These are phyloP conservation scores for Bruchidius siliquastri DNA, from an alignment of 2,888 invertebrate genomes.

Conservation along the genomic window DNA sequence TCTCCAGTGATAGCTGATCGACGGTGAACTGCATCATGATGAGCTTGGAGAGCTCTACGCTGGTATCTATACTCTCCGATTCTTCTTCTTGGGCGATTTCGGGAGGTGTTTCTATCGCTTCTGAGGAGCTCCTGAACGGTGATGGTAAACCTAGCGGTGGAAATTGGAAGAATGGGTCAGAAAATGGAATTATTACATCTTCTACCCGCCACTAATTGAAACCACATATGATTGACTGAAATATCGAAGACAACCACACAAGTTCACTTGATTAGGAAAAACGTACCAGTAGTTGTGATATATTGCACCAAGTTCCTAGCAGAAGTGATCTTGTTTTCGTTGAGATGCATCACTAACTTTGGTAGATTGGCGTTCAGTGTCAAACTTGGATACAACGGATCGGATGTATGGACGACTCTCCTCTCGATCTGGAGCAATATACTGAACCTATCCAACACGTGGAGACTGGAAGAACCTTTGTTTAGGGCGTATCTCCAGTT, in stretches of 20 bases:
- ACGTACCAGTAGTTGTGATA: constrained; percentile 35
- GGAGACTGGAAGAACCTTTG: constrained; percentile 75
- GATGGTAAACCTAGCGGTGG: constrained; percentile 39
- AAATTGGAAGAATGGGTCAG: too few species aligned
- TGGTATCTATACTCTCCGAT: constrained; percentile 49
- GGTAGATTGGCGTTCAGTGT: constrained; percentile 83
- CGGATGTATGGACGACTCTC: constrained; percentile 73
- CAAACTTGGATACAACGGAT: constrained; percentile 82
- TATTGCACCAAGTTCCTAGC: constrained; percentile 55
- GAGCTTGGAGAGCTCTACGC: constrained; percentile 57
- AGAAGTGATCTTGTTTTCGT: constrained; percentile 80
- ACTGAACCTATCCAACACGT: constrained; percentile 63
- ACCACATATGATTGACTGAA: too few species aligned
- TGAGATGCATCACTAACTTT: constrained; percentile 81
- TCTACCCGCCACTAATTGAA: too few species aligned
- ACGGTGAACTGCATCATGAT: constrained; percentile 82
- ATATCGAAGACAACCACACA: too few species aligned
- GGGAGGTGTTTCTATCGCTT: constrained; percentile 21
- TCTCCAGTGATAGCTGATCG: constrained; percentile 80
- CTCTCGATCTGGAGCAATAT: constrained; percentile 67
- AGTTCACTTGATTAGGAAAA: too few species aligned
- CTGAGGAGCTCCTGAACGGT: constrained; percentile 44
- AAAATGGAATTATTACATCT: too few species aligned
- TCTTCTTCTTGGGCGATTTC: constrained; percentile 43
- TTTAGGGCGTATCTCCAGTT: constrained; percentile 86